Percentiles rank a stretch among this genome's conserved stretches.
Evolutionary conservation across 2,797 vertebrate genomes (phyloP).

Genomic region (Antrozous pallidus): DNA sequence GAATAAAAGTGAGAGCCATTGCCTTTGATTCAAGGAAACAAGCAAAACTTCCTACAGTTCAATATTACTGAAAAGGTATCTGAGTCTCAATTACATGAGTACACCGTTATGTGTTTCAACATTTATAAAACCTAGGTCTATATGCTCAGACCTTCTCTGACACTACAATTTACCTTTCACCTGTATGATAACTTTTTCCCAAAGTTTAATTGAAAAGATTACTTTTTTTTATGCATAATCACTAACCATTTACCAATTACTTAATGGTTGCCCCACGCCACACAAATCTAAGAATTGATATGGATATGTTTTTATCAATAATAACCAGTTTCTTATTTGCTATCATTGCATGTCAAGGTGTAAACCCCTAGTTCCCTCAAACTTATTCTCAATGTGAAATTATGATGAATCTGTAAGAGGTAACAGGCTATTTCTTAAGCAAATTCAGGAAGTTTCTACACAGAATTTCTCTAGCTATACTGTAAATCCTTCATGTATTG

Average conservation of each 20-base stretch:
- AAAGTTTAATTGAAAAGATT: neutral
- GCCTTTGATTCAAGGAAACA: conserved; percentile 29
- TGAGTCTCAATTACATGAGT: neutral
- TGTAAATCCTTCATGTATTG: neutral
- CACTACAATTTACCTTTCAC: neutral
- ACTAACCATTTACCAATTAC: neutral
- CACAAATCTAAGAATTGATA: neutral
- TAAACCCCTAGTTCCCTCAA: neutral
- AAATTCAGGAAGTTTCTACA: neutral
- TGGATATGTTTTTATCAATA: neutral
- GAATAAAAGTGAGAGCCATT: neutral
- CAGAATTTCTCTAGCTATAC: neutral
- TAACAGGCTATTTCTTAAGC: neutral
- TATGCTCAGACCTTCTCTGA: neutral
- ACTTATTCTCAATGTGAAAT: neutral
- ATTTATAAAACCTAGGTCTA: neutral
- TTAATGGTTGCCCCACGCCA: neutral
- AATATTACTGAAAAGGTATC: neutral
- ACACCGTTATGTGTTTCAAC: neutral
- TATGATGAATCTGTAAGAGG: neutral
- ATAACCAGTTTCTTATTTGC: neutral
- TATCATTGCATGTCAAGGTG: neutral
- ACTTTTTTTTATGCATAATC: neutral
- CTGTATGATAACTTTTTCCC: neutral
- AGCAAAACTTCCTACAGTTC: neutral